Base-by-base conservation (phyloP, 2,888 invertebrate species). In the Linnaemya vulpina region DNA sequence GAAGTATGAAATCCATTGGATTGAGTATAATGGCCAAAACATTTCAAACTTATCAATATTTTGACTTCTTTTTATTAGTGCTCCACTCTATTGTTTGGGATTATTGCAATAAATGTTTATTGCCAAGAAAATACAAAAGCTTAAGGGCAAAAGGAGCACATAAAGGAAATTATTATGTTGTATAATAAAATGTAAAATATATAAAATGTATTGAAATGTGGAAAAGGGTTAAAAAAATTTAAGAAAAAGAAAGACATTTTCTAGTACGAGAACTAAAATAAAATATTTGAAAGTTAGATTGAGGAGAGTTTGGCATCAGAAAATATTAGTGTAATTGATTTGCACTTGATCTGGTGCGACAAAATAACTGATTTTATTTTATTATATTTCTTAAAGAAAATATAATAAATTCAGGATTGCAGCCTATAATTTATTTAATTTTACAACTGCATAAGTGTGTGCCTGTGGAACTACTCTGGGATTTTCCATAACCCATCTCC, bases 21-120 rank as follows among this genome's bases (percentile, higher is more conserved):
- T 76, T 11, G 65, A 67, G 68, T 51, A 62, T 76, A 80, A 80
- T 80, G 76, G 80, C 80, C 76, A 49, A 80, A 75, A 65, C 89
- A 88, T 87, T 87, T 90, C 88, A 84, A 89, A 89, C 90, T 90
- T 89, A 90, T 90, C 90, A 90, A 90, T 90, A 90, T 90, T 90
- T 90, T 90, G 90, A 90, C 89, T 78, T 51, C 51, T 78, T 62
- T 60, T 25, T 60, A 38, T 51, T 89, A 8, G 9, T 49, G 88
- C 88, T 88, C 3, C 40, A 40, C 55, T 74, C 76, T 76, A 80
- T 84, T 84, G 84, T 84, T 76, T 0, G 25, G 80, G 60, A 71
- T 76, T 80, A 75, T 84, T 76, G 71, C 74, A 74, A 78, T 82
- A 85, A 85, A 82, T 82, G 70, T 78, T 81, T 77, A 77, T 76